These are phyloP conservation scores for Coptotermes formosanus DNA, from an alignment of 1,140 invertebrate species.

Conservation along the genomic window DNA sequence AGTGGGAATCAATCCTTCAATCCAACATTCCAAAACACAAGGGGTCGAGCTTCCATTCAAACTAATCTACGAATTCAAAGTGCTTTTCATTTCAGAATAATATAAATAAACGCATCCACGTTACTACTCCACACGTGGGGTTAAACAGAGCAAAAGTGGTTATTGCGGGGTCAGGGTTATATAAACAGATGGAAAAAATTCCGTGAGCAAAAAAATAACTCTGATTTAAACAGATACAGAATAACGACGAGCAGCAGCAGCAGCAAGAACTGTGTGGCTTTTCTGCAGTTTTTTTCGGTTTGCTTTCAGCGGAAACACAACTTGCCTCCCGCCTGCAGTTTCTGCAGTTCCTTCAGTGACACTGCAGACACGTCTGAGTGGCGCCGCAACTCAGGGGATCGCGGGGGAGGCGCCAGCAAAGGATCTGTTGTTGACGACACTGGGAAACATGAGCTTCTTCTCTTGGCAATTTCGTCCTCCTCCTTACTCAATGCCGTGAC, in stretches of 20 bases:
- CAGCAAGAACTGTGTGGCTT: slow-evolving; percentile 1
- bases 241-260: not conserved
- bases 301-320: slow-evolving; percentile 23
- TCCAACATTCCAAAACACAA: not conserved
- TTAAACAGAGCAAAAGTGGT: not conserved
- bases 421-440: not conserved
- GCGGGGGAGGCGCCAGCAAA: slow-evolving; percentile 47
- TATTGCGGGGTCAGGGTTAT: not conserved
- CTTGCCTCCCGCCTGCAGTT: slow-evolving; percentile 62
- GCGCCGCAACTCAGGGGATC: slow-evolving; percentile 71
- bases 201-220: not conserved
- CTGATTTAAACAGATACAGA: not conserved
- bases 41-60: slow-evolving; percentile 9
- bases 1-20: not conserved
- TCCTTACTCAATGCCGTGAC: not conserved
- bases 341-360: slow-evolving; percentile 69
- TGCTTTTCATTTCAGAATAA: not conserved
- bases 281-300: slow-evolving; percentile 15
- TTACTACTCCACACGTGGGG: not conserved
- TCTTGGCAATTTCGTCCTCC: not conserved
- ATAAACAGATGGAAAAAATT: not conserved
- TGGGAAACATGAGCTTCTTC: not conserved
- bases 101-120: slow-evolving; percentile 7
- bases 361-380: slow-evolving; percentile 83
- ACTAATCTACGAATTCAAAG: slow-evolving; percentile 14